Percentiles rank a stretch among this genome's conserved stretches.
phyloP scores from a whole-genome alignment of 2,113 vertebrate species.

The Oncorhynchus clarkii region DNA sequence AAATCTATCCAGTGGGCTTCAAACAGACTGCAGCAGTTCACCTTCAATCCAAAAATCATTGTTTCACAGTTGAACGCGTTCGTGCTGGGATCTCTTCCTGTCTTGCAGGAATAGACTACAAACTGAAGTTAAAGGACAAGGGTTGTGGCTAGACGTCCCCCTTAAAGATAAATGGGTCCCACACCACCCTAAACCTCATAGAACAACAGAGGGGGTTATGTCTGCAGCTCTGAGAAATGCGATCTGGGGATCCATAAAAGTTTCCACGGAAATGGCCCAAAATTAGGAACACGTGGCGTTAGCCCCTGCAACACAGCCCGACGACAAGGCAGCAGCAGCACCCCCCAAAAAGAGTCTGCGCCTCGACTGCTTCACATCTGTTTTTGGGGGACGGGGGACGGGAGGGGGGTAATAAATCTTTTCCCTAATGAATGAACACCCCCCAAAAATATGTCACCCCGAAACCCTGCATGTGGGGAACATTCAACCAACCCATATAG shows the following conservation, averaged over 20 bases:
- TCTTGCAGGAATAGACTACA: not conserved
- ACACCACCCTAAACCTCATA: slow-evolving; percentile 1
- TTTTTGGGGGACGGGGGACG: slow-evolving; percentile 20
- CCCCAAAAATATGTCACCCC: slow-evolving; percentile 69
- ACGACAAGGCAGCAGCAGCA: not conserved
- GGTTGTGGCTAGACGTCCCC: not conserved
- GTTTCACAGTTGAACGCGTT: not conserved
- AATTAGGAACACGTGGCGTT: slow-evolving; percentile 68
- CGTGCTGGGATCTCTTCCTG: not conserved
- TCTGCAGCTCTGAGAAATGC: slow-evolving; percentile 49
- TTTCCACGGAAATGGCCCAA: slow-evolving; percentile 70
- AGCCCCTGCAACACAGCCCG: not conserved
- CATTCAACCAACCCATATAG: slow-evolving; percentile 54
- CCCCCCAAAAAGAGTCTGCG: slow-evolving; percentile 27
- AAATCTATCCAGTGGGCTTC: not conserved
- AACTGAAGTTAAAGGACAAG: not conserved
- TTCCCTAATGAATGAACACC: slow-evolving; percentile 68
- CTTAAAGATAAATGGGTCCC: slow-evolving; percentile 2
- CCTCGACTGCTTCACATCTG: slow-evolving; percentile 74
- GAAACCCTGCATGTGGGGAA: slow-evolving; percentile 59
- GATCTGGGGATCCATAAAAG: slow-evolving; percentile 44
- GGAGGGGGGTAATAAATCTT: slow-evolving; percentile 63
- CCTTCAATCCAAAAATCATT: not conserved
- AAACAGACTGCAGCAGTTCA: not conserved
- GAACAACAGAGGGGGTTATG: slow-evolving; percentile 27